Percentiles rank a stretch among this genome's conserved stretches.
These are phyloP conservation scores for Tetranychus truncatus DNA, from an alignment of 2,888 invertebrate genomes.

Conservation along the genomic window DNA sequence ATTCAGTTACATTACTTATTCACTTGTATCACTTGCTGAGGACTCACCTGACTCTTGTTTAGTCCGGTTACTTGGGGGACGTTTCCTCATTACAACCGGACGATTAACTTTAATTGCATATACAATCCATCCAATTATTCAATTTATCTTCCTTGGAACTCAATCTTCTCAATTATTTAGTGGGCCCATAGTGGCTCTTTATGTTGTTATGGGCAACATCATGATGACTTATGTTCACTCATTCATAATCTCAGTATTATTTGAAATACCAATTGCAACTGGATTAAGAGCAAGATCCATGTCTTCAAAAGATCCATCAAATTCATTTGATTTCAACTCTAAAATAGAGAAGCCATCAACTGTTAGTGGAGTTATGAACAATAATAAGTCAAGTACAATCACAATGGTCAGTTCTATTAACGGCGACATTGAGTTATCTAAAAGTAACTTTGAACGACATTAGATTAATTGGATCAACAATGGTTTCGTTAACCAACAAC, in stretches of 20 bases:
- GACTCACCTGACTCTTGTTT: conserved; percentile 4
- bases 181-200: conserved; percentile 18
- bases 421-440: conserved; percentile 2
- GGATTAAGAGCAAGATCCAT: conserved; percentile 2
- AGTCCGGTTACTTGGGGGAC: conserved; percentile 8
- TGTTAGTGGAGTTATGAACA: not conserved
- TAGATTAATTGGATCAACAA: not conserved
- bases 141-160: conserved; percentile 15
- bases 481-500: not conserved
- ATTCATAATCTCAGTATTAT: conserved; percentile 15
- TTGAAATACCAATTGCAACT: conserved; percentile 18
- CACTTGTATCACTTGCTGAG: conserved; percentile 5
- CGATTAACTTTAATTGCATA: conserved; percentile 18
- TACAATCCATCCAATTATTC: conserved; percentile 18
- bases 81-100: conserved; percentile 16
- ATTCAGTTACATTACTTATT: conserved; percentile 16
- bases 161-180: conserved; percentile 20
- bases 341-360: not conserved
- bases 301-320: not conserved
- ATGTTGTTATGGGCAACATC: conserved; percentile 17
- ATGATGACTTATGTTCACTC: conserved; percentile 17
- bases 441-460: not conserved
- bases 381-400: conserved; percentile 4
- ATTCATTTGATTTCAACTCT: not conserved
- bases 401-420: conserved; percentile 5